Base-by-base conservation (phyloP, 2,797 vertebrate species). In the Capromys pilorides region DNA sequence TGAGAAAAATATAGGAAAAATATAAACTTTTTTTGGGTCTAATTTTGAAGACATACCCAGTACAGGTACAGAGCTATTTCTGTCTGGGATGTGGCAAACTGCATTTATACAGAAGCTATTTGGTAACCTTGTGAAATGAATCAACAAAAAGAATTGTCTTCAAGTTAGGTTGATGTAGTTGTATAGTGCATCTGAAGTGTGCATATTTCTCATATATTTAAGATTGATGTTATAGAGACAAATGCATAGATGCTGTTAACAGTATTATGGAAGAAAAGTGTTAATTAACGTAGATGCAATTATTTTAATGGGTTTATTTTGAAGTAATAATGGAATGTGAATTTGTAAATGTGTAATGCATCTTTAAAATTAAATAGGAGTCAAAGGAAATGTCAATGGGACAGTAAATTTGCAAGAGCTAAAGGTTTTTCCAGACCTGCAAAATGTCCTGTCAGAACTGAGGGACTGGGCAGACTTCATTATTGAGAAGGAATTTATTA, bases 1-100 rank as follows among this genome's bases (percentile, higher is more conserved):
- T 96, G n/a, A 64, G 19, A 62, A 91, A 94, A 88, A 90, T 24
- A 51, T 36, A 94, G n/a, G 75, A 95, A 95, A 95, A 94, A 49
- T 54, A 86, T 64, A 91, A 95, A 51, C 24, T 51, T 24, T 90
- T 51, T 69, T 90, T n/a, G n/a, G n/a, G 67, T 41, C 24, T 94
- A 26, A 18, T 31, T 93, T 83, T 90, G 57, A 92, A 90, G 66
- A 92, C 36, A 86, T 69, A 81, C 1, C 10, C 73, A 62, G 2
- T 22, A 12, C 77, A 69, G 78, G 59, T 88, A 21, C 18, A 75
- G 71, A 90, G 94, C 61, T 95, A 84, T 93, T 92, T 95, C 54
- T 95, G n/a, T 18, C 59, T 49, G 57, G 33, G 16, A 18, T 14
- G 26, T 69, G 26, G 39, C 64, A 92, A 12, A 69, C n/a, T 62